A percentile compares a stretch with the other conserved stretches of the same genome.
Conservation (phyloP, 2,113 vertebrate genomes). For the Damaliscus lunatus region DNA sequence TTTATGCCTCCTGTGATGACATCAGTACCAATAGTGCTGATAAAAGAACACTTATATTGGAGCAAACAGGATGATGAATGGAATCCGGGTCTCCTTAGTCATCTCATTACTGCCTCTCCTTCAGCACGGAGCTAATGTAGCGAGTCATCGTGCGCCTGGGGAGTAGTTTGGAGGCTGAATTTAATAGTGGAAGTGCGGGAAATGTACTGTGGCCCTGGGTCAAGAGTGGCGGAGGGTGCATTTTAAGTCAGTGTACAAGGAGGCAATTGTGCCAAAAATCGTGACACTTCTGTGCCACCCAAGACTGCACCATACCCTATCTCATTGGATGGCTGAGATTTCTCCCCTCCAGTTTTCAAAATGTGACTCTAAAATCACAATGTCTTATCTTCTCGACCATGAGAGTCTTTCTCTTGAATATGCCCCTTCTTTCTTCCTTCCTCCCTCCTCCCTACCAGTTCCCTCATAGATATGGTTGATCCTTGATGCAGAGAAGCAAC, state of each 20-base stretch:
- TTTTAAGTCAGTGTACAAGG: conserved; percentile 20
- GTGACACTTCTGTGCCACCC: not conserved
- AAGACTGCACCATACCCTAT: accelerated
- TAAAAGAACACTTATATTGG: conserved; percentile 98
- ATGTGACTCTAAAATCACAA: not conserved
- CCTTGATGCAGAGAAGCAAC: not conserved
- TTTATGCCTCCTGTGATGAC: conserved; percentile 96
- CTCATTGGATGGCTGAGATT: not conserved
- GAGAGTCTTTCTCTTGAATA: not conserved
- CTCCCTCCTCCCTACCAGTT: not conserved
- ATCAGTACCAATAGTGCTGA: conserved; percentile 94
- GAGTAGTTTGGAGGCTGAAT: conserved; percentile 91
- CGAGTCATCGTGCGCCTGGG: conserved; percentile 90
- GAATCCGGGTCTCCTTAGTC: conserved; percentile 94
- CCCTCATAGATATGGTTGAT: accelerated
- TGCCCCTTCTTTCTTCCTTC: not conserved
- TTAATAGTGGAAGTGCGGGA: conserved; percentile 88
- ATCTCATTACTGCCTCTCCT: conserved; percentile 94
- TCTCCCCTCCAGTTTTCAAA: not conserved
- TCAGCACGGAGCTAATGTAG: conserved; percentile 96
- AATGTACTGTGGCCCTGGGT: conserved; percentile 83
- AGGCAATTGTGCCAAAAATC: not conserved
- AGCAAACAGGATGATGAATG: conserved; percentile 99
- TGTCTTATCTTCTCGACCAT: not conserved
- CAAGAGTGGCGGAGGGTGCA: conserved; percentile 48